A percentile compares a stretch with the other conserved stretches of the same genome.
These are phyloP conservation scores for Agriopis aurantiaria DNA, from an alignment of 2,888 invertebrate species.

Conservation along the genomic window DNA sequence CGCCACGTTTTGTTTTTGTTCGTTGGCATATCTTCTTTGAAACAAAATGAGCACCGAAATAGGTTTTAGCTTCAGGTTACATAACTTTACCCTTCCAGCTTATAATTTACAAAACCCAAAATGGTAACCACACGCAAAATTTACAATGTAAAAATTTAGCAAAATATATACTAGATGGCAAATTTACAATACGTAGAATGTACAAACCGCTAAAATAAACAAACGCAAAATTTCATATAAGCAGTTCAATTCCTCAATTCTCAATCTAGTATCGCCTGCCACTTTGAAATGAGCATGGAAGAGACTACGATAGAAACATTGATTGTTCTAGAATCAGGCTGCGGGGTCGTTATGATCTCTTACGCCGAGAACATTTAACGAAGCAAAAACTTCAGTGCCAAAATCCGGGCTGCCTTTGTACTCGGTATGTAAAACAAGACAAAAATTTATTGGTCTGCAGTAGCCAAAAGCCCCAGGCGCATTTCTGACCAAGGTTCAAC, in stretches of 20 bases:
- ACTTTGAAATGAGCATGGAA: not conserved
- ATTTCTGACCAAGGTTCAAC: conserved; percentile 44
- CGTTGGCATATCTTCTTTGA: not conserved
- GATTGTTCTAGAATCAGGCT: not conserved
- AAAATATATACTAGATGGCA: no score
- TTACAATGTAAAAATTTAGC: no score
- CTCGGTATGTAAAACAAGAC: conserved; percentile 26
- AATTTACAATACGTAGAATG: no score
- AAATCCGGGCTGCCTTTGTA: conserved; percentile 6
- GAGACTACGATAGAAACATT: not conserved
- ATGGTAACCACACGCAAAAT: no score
- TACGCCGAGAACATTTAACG: not conserved
- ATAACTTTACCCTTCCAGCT: no score
- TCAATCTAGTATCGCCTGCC: not conserved
- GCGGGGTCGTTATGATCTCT: not conserved
- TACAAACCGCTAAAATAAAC: no score
- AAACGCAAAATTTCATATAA: no score
- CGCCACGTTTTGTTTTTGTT: not conserved
- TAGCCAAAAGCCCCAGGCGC: conserved; percentile 43
- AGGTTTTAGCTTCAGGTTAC: not conserved
- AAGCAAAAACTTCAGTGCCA: conserved; percentile 16
- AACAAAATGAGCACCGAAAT: not conserved
- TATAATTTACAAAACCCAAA: no score
- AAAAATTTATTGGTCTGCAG: conserved; percentile 42
- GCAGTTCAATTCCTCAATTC: not conserved